Percentiles rank a stretch among this genome's conserved stretches.
These are phyloP conservation scores for Margarornis squamiger DNA, from an alignment of 2,797 vertebrate species.

Conservation along the genomic window DNA sequence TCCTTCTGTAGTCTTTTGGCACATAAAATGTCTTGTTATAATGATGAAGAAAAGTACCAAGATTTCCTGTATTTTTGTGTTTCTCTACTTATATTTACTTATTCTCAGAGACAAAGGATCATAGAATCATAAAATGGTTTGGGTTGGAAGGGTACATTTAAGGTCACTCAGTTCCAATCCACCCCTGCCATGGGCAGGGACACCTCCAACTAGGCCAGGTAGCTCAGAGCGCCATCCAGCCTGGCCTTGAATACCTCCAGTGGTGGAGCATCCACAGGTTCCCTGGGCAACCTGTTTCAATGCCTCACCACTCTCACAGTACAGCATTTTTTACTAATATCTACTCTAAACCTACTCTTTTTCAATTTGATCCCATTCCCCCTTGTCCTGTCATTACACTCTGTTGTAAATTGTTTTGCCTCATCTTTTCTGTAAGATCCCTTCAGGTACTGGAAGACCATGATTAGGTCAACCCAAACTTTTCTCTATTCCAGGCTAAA, in stretches of 20 bases:
- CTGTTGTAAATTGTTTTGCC: no score
- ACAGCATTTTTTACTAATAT: neutral
- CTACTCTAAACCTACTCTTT: no score
- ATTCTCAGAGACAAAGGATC: neutral
- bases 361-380: no score
- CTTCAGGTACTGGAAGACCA: no score
- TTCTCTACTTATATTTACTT: neutral
- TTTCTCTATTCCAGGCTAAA: no score
- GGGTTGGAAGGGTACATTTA: neutral
- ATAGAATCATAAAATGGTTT: neutral
- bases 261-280: rapidly evolving
- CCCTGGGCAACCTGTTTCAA: neutral
- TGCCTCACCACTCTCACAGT: neutral
- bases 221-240: rapidly evolving
- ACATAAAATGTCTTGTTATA: neutral
- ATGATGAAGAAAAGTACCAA: neutral
- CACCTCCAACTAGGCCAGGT: no score
- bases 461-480: no score
- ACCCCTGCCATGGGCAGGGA: no score
- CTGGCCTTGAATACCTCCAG: no score
- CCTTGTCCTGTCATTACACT: no score
- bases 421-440: no score
- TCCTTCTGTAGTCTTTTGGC: neutral
- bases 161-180: neutral
- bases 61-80: neutral